Evolutionary conservation across 1,140 invertebrate species (phyloP).

Genomic region (Saccostrea echinata): DNA sequence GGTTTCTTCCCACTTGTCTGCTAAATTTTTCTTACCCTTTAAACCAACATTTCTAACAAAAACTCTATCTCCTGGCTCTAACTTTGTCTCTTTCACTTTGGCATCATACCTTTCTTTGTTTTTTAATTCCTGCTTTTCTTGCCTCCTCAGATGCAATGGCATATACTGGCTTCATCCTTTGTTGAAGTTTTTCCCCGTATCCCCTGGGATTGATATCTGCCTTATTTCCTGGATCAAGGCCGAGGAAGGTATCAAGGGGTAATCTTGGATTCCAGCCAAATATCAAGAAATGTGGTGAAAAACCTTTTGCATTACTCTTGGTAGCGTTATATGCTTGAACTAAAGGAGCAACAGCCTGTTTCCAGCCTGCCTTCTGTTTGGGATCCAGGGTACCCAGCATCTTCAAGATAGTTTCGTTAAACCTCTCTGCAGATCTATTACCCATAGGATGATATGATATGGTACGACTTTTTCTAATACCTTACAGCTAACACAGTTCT

Average conservation of each 20-base stretch:
- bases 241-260: not conserved
- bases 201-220: not conserved
- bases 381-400: conserved; percentile 60
- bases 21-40: not conserved
- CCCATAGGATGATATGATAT: conserved; percentile 54
- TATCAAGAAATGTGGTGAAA: too few species aligned
- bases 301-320: too few species aligned
- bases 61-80: not conserved
- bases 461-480: conserved; percentile 45
- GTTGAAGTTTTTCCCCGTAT: not conserved
- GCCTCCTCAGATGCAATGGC: not conserved
- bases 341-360: not conserved
- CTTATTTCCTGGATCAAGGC: not conserved
- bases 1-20: not conserved
- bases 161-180: conserved; percentile 26
- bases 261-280: conserved; percentile 73
- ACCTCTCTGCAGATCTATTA: conserved; percentile 53
- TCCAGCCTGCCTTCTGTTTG: conserved; percentile 3
- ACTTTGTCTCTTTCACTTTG: not conserved
- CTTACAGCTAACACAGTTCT: conserved; percentile 48
- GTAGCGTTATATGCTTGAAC: conserved; percentile 43
- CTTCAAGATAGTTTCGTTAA: conserved; percentile 50
- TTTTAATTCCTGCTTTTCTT: not conserved
- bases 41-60: not conserved
- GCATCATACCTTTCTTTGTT: not conserved